Evolutionary conservation across 2,797 vertebrate species (phyloP).

Genomic region (Phataginus tetradactyla): DNA sequence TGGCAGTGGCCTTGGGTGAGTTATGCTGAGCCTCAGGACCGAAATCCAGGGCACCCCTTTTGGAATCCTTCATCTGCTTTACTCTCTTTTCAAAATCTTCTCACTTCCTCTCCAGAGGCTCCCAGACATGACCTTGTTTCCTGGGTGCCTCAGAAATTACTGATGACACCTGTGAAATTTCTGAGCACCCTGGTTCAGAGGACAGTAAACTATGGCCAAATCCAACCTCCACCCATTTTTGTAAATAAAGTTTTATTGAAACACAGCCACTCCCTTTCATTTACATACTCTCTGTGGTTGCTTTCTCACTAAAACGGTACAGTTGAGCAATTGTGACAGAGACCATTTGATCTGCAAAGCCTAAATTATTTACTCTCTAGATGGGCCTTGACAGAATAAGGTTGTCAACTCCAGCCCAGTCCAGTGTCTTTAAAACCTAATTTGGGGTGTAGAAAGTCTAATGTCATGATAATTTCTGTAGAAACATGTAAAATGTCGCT

Average conservation of each 20-base stretch:
- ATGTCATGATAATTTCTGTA: slow-evolving; percentile 26
- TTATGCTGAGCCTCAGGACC: not conserved
- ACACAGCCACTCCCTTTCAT: not conserved
- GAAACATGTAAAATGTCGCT: slow-evolving; percentile 30
- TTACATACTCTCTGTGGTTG: not conserved
- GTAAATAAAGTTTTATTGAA: slow-evolving; percentile 37
- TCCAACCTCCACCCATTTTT: not conserved
- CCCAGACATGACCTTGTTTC: not conserved
- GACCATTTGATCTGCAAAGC: not conserved
- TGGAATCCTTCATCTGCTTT: slow-evolving; percentile 9
- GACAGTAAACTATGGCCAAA: not conserved
- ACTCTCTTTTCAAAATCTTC: not conserved
- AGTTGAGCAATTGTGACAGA: not conserved
- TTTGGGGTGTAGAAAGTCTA: slow-evolving; percentile 24
- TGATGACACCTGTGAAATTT: not conserved
- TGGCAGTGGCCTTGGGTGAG: not conserved
- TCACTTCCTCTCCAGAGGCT: slow-evolving; percentile 28
- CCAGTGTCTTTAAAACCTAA: slow-evolving; percentile 15
- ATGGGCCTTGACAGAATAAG: not conserved
- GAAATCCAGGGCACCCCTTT: not conserved
- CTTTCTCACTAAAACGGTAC: not conserved
- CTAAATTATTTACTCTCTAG: not conserved
- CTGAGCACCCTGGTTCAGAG: not conserved
- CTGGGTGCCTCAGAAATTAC: not conserved
- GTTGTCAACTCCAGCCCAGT: not conserved